phyloP scores from a whole-genome alignment of 37 sponge, comb jelly and placozoan species.

The Axinella damicornis region DNA sequence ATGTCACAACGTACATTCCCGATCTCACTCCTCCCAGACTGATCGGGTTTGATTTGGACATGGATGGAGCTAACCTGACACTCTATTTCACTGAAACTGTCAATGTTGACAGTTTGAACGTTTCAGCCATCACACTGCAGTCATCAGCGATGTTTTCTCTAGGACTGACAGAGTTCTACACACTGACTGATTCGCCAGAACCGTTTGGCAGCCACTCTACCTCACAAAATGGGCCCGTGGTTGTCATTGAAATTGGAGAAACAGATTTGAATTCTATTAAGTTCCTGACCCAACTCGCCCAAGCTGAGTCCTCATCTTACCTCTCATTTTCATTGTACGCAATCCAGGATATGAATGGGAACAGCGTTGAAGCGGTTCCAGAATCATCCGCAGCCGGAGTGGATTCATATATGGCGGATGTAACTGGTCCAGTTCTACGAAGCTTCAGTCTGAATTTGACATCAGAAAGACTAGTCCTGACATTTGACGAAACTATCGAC shows the following conservation, averaged over 20 bases:
- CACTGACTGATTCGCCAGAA: constrained; percentile 41
- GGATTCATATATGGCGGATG: constrained; percentile 46
- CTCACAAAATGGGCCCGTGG: constrained; percentile 58
- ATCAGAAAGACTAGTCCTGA: constrained; percentile 60
- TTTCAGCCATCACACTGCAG: constrained; percentile 75
- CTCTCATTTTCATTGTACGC: constrained; percentile 42
- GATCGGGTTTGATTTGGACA: constrained; percentile 62
- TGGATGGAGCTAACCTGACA: constrained; percentile 57
- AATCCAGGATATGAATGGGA: constrained; percentile 81
- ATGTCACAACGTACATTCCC: constrained; percentile 52
- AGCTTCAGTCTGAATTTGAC: constrained; percentile 82
- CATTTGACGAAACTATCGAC: constrained; percentile 93
- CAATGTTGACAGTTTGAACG: constrained; percentile 71
- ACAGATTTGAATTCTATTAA: constrained; percentile 84
- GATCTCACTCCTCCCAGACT: constrained; percentile 65
- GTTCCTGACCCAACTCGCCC: constrained; percentile 67
- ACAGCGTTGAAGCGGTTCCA: constrained; percentile 46
- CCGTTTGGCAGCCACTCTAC: constrained; percentile 56
- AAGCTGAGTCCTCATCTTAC: constrained; percentile 45
- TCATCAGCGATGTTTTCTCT: constrained; percentile 2
- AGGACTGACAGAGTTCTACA: constrained; percentile 41
- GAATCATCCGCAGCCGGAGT: constrained; percentile 62
- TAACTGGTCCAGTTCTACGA: constrained; percentile 65
- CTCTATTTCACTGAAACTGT: constrained; percentile 86
- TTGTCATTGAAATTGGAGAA: constrained; percentile 76